phyloP scores from a whole-genome alignment of 1,140 invertebrate genomes.

The Babylonia areolata region DNA sequence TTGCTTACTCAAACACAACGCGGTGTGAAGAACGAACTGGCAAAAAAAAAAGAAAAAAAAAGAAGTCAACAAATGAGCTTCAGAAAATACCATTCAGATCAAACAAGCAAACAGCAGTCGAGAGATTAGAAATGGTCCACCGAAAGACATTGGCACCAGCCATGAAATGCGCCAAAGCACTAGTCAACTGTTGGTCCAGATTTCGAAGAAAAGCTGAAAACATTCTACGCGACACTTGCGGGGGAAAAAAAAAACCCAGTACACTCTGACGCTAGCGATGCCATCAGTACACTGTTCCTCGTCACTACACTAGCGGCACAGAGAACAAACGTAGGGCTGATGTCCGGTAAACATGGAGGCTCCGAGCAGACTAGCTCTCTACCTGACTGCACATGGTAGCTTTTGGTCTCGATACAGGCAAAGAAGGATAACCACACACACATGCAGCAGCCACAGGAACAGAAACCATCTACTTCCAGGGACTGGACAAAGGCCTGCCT shows the following conservation, averaged over 20 bases:
- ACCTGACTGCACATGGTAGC: background rate
- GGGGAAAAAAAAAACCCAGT: background rate
- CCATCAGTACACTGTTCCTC: background rate
- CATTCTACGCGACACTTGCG: background rate
- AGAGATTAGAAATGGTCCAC: background rate
- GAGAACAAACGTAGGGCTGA: background rate
- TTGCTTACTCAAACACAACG: background rate
- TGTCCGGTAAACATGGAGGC: background rate
- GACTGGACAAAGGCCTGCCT: background rate
- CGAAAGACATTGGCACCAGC: constrained; percentile 9
- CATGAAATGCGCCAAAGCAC: background rate
- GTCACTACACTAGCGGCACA: background rate
- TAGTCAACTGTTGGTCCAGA: background rate
- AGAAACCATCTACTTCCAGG: background rate
- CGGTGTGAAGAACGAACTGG: background rate
- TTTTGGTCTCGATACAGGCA: too few relatives aligned
- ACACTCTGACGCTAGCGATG: background rate
- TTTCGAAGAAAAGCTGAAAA: background rate
- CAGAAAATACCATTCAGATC: background rate
- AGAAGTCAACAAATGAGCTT: background rate
- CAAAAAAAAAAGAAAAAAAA: too few relatives aligned
- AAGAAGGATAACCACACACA: background rate
- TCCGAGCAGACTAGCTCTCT: background rate
- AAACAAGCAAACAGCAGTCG: background rate
- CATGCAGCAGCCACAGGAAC: background rate